Percentiles rank a stretch among this genome's conserved stretches.
Evolutionary conservation across 2,797 vertebrate genomes (phyloP).

Genomic region (Chloroceryle inda): DNA sequence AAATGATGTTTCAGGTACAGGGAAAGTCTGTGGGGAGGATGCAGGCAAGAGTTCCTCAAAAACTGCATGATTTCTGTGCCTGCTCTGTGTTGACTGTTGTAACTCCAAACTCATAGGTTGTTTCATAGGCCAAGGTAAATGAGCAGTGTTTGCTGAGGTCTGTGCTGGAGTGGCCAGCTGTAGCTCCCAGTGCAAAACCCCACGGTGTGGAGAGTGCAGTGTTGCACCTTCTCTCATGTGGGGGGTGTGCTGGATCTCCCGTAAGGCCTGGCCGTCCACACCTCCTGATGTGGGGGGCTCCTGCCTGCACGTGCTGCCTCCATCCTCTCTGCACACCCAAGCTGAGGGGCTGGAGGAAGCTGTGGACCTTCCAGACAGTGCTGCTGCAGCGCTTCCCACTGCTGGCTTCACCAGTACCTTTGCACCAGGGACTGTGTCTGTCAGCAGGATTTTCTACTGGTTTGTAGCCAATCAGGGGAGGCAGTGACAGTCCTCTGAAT

Average conservation of each 20-base stretch:
- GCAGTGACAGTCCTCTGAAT: background rate
- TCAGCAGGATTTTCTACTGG: background rate
- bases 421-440: too few relatives aligned
- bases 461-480: background rate
- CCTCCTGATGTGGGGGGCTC: rapidly evolving
- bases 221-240: rapidly evolving
- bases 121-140: slow-evolving; percentile 17
- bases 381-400: rapidly evolving
- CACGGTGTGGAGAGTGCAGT: rapidly evolving
- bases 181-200: rapidly evolving
- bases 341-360: background rate
- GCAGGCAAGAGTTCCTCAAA: background rate
- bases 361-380: background rate
- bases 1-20: background rate
- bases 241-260: background rate
- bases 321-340: background rate
- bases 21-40: background rate
- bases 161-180: rapidly evolving
- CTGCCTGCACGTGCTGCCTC: background rate
- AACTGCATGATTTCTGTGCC: background rate
- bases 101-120: slow-evolving; percentile 14
- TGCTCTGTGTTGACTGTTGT: background rate
- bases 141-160: background rate
- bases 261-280: background rate
- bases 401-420: rapidly evolving